Base-by-base conservation (phyloP, 2,797 vertebrate genomes). In the Myoxocephalus aenaeus region DNA sequence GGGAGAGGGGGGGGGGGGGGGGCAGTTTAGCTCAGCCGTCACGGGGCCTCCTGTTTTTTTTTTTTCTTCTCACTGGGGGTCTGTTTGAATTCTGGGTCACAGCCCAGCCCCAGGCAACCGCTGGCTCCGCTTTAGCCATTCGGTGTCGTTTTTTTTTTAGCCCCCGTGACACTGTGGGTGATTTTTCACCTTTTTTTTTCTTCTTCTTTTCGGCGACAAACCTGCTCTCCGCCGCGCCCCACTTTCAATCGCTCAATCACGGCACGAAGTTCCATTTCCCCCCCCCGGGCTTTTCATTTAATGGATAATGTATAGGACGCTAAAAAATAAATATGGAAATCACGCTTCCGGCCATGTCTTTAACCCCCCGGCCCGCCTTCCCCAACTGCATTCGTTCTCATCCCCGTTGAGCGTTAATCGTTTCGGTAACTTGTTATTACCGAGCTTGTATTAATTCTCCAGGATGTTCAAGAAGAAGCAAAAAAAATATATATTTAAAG, bases 241-340 rank as follows among this genome's bases (percentile, higher is more conserved):
- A 78, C 82, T 79, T 22, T 50, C 59, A 61, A 42, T 80, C 84
- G 36, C 65, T 17, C 65, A n/a, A n/a, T n/a, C n/a, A n/a, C 70
- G 17, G 75, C 69, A 13, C 57, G 0, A 53, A 81, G 59, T 81
- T 89, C 89, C 86, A 85, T 93, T 91, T 88, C 84, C 86, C 86
- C 80, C 22, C 86, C 86, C 78, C n/a, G 36, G 82, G 86, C 89
- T 92, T 91, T 95, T 94, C 90, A 91, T 93, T 92, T 91, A 92
- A 94, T 93, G 91, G 91, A 89, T 92, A 93, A 92, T 92, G 90
- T 92, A 90, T 83, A 74, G 81, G 86, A 80, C 69, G 69, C 85
- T 1, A 42, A 79, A 81, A 92, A 4, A 5, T 1, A 32, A 32
- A 34, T 3, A 94, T 92, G 91, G 86, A 92, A 94, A 92, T 90